Evolutionary conservation across 2,797 vertebrate genomes (phyloP).

Genomic region (Schizopygopsis pylzovi): DNA sequence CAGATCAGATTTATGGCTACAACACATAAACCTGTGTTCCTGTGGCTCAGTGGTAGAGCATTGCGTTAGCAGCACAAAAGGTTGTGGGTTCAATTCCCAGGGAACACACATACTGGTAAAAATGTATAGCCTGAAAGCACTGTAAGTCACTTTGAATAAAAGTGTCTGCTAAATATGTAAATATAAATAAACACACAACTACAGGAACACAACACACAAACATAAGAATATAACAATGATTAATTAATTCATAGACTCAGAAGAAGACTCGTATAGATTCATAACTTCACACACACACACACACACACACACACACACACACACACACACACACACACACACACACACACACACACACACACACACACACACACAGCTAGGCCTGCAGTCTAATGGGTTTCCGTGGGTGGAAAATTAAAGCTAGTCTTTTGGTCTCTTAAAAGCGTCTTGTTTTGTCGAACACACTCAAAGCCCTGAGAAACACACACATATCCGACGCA

Average conservation of each 20-base stretch:
- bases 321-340: background rate
- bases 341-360: background rate
- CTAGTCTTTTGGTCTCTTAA: background rate
- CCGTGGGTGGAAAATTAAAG: conserved; percentile 32
- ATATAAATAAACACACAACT: background rate
- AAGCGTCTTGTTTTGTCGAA: background rate
- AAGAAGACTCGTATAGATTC: no score
- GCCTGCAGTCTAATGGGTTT: conserved; percentile 36
- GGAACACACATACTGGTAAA: no score
- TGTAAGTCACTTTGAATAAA: no score
- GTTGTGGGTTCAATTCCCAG: no score
- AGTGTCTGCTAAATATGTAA: no score
- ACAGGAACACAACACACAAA: background rate
- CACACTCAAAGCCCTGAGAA: background rate
- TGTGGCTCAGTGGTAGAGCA: no score
- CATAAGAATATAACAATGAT: background rate
- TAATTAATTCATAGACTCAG: no score
- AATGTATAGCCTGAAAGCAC: no score
- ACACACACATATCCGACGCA: background rate
- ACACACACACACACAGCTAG: background rate
- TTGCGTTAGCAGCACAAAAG: no score
- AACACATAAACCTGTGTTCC: no score
- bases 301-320: background rate
- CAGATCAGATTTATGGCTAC: no score
- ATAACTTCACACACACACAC: conserved; percentile 11